phyloP scores from a whole-genome alignment of 2,888 invertebrate species.

The Ectobius pallidus region DNA sequence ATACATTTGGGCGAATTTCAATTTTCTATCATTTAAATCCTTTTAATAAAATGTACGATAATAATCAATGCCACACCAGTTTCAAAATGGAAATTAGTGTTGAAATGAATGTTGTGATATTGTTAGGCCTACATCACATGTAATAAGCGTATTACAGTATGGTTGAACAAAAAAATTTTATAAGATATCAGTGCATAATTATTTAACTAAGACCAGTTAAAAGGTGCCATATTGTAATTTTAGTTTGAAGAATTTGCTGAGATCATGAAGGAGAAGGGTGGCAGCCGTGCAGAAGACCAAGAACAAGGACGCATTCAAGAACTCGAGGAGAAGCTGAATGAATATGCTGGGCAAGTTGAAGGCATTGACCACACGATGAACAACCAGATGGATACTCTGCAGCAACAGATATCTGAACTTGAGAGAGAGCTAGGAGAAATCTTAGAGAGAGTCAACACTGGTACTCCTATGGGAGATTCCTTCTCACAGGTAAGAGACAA shows the following conservation, averaged over 20 bases:
- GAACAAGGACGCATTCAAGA: not conserved
- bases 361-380: constrained; percentile 52
- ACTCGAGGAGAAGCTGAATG: constrained; percentile 48
- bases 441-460: constrained; percentile 48
- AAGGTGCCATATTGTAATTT: no score
- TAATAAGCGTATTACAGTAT: no score
- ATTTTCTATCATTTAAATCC: no score
- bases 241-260: not conserved
- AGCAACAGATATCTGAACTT: constrained; percentile 59
- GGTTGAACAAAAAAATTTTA: no score
- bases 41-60: no score
- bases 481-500: not conserved
- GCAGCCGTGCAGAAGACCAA: constrained; percentile 43
- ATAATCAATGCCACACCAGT: no score
- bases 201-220: no score
- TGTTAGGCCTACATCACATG: no score
- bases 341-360: constrained; percentile 50
- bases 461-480: constrained; percentile 40
- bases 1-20: no score
- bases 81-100: no score
- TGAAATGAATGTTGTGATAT: no score
- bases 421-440: constrained; percentile 54
- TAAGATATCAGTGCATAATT: no score
- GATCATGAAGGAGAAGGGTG: not conserved
- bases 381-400: constrained; percentile 57